Conservation (phyloP, 2,888 invertebrate genomes). For the Panzeria rudis region DNA sequence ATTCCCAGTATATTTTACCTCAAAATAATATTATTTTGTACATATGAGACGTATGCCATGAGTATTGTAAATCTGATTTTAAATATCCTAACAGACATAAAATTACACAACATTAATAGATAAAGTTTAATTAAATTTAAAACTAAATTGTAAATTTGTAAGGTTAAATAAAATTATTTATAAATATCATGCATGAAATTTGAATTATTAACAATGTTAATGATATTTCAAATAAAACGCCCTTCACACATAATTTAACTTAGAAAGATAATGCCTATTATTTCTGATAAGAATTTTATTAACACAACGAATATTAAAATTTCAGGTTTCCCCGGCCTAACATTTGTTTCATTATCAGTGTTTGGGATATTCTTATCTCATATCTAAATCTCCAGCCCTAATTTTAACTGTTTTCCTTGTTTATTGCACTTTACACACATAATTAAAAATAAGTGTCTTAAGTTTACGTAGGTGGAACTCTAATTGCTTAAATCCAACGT, state of each 20-base stretch:
- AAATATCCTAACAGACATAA: slow-evolving; percentile 39
- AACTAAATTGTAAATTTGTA: slow-evolving; percentile 68
- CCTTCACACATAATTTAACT: slow-evolving; percentile 11
- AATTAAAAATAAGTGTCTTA: too few species aligned
- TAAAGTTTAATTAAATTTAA: slow-evolving; percentile 64
- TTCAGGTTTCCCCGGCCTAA: too few species aligned
- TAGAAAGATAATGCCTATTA: neutral
- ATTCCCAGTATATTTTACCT: slow-evolving; percentile 69
- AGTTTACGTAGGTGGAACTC: too few species aligned
- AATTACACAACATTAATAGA: slow-evolving; percentile 61
- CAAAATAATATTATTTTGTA: slow-evolving; percentile 66
- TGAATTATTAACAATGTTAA: slow-evolving; percentile 55
- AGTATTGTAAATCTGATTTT: slow-evolving; percentile 46
- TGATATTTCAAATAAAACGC: slow-evolving; percentile 58
- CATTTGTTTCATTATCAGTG: too few species aligned
- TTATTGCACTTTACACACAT: too few species aligned
- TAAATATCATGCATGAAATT: slow-evolving; percentile 69
- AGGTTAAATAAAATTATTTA: slow-evolving; percentile 70
- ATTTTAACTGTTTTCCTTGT: too few species aligned
- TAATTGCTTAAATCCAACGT: too few species aligned
- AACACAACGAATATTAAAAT: too few species aligned
- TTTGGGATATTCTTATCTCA: too few species aligned
- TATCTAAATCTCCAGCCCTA: too few species aligned
- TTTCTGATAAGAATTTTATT: neutral
- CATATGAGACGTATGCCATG: slow-evolving; percentile 43